Base-by-base conservation (phyloP, 2,797 vertebrate genomes). In the Megalops cyprinoides region DNA sequence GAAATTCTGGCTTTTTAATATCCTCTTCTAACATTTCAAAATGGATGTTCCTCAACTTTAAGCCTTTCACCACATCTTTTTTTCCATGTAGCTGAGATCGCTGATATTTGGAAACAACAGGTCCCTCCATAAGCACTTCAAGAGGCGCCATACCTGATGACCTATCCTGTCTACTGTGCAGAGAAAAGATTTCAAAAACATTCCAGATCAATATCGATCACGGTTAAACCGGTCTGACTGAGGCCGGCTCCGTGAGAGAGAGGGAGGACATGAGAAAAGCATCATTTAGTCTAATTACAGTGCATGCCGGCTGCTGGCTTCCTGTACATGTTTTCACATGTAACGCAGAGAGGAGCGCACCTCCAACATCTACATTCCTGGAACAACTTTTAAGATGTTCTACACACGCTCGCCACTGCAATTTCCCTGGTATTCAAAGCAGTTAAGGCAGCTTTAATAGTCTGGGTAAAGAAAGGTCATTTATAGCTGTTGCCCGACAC, bases 201-300 rank as follows among this genome's bases (percentile, higher is more conserved):
- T 67, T 84, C 81, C 37, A 85, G 89, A 92, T 94, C 91, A 92
- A 91, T 91, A 89, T 87, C 87, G 90, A 92, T 91, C 91, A 89
- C 88, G 87, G 87, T 87, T 7, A 71, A 42, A 28, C 65, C 44
- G 49, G 84, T 87, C 88, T 88, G 82, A 28, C 84, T 89, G 84
- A 90, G 90, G 88, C 84, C 85, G 82, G 89, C 91, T 91, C 88
- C 42, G 31, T 44, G 37, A 65, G 89, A n/a, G n/a, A n/a, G n/a
- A 93, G 89, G 87, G 86, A 93, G 91, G 88, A 92, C 92, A 93
- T 89, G 91, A 92, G 93, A 94, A 94, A 92, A 92, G 92, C 92
- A 93, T 94, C 92, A 94, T 93, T 94, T 91, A 93, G 90, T 84
- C 85, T 94, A 94, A 95, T 95, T 94, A 94, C 91, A 94, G 94